Base-by-base conservation (phyloP, 2,113 vertebrate genomes). In the Vireo altiloquus region DNA sequence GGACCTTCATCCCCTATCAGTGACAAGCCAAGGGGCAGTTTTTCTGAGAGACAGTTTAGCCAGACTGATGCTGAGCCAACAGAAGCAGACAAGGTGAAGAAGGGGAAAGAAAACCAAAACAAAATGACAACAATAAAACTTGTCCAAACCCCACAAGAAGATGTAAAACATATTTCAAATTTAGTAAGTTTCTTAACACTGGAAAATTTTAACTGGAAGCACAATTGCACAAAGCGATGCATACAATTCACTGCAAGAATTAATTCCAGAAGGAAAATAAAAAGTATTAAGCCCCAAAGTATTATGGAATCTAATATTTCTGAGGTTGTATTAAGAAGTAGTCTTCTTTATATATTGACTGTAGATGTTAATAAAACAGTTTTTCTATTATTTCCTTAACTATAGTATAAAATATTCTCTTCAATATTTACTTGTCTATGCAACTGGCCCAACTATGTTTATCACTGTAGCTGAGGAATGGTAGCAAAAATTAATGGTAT, bases 221-320 rank as follows among this genome's bases (percentile, higher is more conserved):
- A 0, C 4, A 8, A 66, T 53, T 57, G 3, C 3, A 57, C 3
- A 12, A 74, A 68, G 4, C 49, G 7, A 23, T 35, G 3, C 1
- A 49, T 37, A 42, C 2, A 14, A 20, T 68, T 72, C 14, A 42
- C 5, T 46, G 40, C 7, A 69, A 69, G 10, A 89, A 44, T 18
- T 60, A 56, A 70, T 10, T 57, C 4, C 49, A 74, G 19, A 28
- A 46, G 30, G 44, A 63, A 61, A 25, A 53, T 12, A 76, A 21
- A 61, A 84, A 28, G 3, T 13, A 21, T 47, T 64, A 27, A 63
- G 42, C 35, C 25, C 2, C 10, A 77, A 75, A 85, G 4, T 31
- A 31, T 82, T 68, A 31, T 13, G 4, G 6, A 75, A 70, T 21
- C 66, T 1, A 39, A 3, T 19, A 4, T 14, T 80, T 76, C n/a